Base-by-base conservation (phyloP, 2,113 vertebrate genomes). In the Leptosomus discolor region DNA sequence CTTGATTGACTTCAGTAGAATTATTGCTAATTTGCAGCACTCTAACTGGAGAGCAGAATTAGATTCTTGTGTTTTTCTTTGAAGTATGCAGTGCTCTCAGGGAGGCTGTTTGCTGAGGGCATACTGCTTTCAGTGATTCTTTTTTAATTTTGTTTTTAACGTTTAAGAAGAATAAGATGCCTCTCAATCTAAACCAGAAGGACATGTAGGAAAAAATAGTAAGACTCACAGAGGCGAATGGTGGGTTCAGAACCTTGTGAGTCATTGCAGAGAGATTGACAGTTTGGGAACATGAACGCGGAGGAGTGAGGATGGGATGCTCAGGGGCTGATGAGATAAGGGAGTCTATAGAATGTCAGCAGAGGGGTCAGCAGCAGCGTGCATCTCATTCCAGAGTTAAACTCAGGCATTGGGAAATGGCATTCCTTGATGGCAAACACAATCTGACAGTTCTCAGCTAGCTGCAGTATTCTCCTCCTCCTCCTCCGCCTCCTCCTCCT, bases 341-440 rank as follows among this genome's bases (percentile, higher is more conserved):
- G 88, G 91, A 96, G 82, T 89, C 91, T 94, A 92, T 78, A 92
- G 92, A 97, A 91, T 97, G 92, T 94, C 94, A 91, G 96, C 88
- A 85, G 78, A 94, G 83, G 88, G 97, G 97, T 96, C 94, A 96
- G 91, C 92, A 94, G 91, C 96, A 96, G 95, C 93, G 21, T 92
- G 96, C 94, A 75, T 84, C 95, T 97, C 96, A 94, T 97, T 96
- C 94, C 95, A 93, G 96, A 96, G 97, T 97, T 96, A 92, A 89
- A 95, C 76, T 88, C 85, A 65, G 90, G 95, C 92, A 65, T 96
- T 81, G 95, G 95, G 94, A 96, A 98, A 97, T 96, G 93, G 96
- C 95, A 94, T 98, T 97, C 96, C 94, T 95, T 97, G 97, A 96
- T 95, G 94, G 97, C 95, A 98, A 98, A 97, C 95, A 97, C 93